phyloP scores from a whole-genome alignment of 2,113 vertebrate species.

The Crotalus tigris region DNA sequence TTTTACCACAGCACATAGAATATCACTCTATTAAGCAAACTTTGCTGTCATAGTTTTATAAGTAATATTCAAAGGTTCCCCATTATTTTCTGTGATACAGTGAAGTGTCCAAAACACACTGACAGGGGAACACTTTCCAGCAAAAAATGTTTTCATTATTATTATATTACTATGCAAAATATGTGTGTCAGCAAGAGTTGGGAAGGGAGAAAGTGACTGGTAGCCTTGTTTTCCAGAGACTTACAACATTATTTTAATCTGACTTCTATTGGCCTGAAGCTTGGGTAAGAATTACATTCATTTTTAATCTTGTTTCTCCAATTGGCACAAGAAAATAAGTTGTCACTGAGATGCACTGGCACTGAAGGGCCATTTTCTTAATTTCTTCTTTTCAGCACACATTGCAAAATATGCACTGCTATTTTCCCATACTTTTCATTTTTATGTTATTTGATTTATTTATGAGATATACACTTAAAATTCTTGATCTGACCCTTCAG shows the following conservation, averaged over 20 bases:
- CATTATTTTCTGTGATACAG: slow-evolving; percentile 49
- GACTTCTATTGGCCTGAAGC: slow-evolving; percentile 58
- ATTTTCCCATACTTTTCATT: not conserved
- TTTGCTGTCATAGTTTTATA: slow-evolving; percentile 44
- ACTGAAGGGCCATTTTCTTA: slow-evolving; percentile 60
- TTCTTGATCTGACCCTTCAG: not conserved
- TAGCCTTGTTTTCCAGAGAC: slow-evolving; percentile 66
- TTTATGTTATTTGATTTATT: slow-evolving; percentile 49
- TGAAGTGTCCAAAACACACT: slow-evolving; percentile 45
- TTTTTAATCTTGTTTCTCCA: slow-evolving; percentile 64
- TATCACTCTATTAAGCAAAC: slow-evolving; percentile 13
- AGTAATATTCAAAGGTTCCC: slow-evolving; percentile 45
- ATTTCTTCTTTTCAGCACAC: slow-evolving; percentile 51
- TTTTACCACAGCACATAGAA: not conserved
- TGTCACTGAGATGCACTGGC: slow-evolving; percentile 57
- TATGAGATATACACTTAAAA: slow-evolving; percentile 38
- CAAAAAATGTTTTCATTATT: slow-evolving; percentile 36
- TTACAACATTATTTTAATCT: slow-evolving; percentile 59
- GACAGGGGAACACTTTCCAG: slow-evolving; percentile 48
- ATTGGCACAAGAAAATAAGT: slow-evolving; percentile 66
- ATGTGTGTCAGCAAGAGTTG: slow-evolving; percentile 60
- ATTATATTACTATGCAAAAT: slow-evolving; percentile 52
- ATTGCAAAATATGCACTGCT: slow-evolving; percentile 34
- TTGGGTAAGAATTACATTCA: slow-evolving; percentile 64
- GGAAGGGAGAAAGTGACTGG: slow-evolving; percentile 50